A percentile compares a stretch with the other conserved stretches of the same genome.
Conservation (phyloP, 1,140 invertebrate species). For the Temnothorax longispinosus region DNA sequence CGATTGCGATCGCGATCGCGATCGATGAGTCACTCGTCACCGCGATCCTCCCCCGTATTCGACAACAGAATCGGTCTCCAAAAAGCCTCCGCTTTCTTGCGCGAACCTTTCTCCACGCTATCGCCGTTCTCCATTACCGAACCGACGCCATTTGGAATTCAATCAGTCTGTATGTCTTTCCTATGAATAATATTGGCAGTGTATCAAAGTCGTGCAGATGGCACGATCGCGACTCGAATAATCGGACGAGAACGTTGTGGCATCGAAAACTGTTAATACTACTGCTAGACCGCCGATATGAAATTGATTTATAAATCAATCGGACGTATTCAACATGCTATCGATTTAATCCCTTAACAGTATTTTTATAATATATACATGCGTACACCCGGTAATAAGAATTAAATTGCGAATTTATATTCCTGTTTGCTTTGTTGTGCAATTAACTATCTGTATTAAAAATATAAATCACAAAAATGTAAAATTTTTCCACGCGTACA, state of each 20-base stretch:
- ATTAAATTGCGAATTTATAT: conserved; percentile 25
- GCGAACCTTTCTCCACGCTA: neutral
- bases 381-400: conserved; percentile 3
- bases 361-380: conserved; percentile 37
- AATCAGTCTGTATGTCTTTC: conserved; percentile 58
- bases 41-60: neutral
- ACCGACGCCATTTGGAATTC: conserved; percentile 55
- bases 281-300: conserved; percentile 38
- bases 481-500: neutral
- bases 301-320: conserved; percentile 44
- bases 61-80: conserved; percentile 29
- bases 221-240: conserved; percentile 41
- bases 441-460: conserved; percentile 13
- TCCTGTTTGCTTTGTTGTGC: neutral
- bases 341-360: conserved; percentile 27
- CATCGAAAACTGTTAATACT: conserved; percentile 53
- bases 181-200: conserved; percentile 58
- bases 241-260: conserved; percentile 28
- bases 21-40: conserved; percentile 24
- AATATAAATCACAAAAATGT: conserved; percentile 25
- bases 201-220: conserved; percentile 47
- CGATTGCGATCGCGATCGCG: neutral
- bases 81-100: conserved; percentile 1
- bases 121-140: conserved; percentile 21
- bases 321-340: neutral